Conservation (phyloP, 2,797 vertebrate species). For the Characodon lateralis region DNA sequence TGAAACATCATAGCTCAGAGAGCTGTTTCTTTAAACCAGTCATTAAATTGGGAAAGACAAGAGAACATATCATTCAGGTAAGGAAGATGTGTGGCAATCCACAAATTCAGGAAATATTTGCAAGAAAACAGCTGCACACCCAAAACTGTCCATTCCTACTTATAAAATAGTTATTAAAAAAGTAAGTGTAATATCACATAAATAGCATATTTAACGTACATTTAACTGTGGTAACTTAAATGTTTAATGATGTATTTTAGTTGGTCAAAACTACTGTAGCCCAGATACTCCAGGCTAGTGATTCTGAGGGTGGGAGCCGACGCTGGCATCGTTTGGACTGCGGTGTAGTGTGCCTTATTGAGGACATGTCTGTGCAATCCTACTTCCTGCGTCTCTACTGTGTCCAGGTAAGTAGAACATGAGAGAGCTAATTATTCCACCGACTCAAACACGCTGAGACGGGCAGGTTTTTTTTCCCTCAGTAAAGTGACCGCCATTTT, state of each 20-base stretch:
- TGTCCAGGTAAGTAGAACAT: constrained; percentile 42
- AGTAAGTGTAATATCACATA: not conserved
- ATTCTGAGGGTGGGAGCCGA: not conserved
- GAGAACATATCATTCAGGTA: not conserved
- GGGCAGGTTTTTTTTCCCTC: not conserved
- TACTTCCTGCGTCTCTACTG: constrained; percentile 60
- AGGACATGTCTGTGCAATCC: constrained; percentile 37
- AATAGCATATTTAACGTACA: not conserved
- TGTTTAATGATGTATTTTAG: constrained; percentile 39
- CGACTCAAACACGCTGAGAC: not conserved
- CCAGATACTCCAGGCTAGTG: constrained; percentile 45
- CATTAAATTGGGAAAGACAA: not conserved
- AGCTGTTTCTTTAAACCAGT: not conserved
- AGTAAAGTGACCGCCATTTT: not conserved
- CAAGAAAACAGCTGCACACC: not conserved
- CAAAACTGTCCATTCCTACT: not conserved
- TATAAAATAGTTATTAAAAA: not conserved
- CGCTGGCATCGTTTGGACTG: constrained; percentile 38
- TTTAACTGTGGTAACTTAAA: not conserved
- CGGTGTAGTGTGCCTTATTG: constrained; percentile 50
- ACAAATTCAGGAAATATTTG: not conserved
- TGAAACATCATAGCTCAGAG: not conserved
- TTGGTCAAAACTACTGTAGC: constrained; percentile 57
- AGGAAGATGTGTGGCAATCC: not conserved
- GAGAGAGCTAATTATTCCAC: not conserved